Conservation (phyloP, 1,140 invertebrate species). For the Meloidogyne exigua region DNA sequence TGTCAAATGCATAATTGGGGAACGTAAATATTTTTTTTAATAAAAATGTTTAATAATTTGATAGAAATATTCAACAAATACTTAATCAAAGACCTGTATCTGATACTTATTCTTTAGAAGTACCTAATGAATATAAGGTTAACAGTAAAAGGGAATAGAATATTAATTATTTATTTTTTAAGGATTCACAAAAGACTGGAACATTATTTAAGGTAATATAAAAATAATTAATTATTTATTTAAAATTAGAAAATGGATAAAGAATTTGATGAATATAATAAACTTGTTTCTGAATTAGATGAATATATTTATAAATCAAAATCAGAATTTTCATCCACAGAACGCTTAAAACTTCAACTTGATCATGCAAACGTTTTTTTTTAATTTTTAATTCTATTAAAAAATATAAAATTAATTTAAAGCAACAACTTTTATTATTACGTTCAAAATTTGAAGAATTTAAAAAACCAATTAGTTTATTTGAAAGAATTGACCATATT, state of each 20-base stretch:
- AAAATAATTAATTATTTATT: background rate
- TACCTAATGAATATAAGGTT: slow-evolving; percentile 61
- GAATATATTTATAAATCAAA: slow-evolving; percentile 48
- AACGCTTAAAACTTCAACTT: slow-evolving; percentile 52
- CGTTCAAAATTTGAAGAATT: slow-evolving; percentile 53
- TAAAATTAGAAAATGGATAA: slow-evolving; percentile 50
- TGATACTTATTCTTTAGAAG: slow-evolving; percentile 57
- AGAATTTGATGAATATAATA: slow-evolving; percentile 54
- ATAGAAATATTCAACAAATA: slow-evolving; percentile 50
- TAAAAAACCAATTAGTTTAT: slow-evolving; percentile 55
- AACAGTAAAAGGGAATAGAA: background rate
- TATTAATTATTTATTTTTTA: background rate
- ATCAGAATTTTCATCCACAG: slow-evolving; percentile 47
- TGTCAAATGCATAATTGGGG: slow-evolving; percentile 57
- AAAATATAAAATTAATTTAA: slow-evolving; percentile 19
- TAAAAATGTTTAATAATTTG: background rate
- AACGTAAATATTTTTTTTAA: slow-evolving; percentile 3
- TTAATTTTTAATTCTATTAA: background rate
- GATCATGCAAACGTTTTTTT: slow-evolving; percentile 47
- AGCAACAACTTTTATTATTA: slow-evolving; percentile 52
- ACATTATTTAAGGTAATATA: slow-evolving; percentile 18
- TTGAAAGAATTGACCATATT: slow-evolving; percentile 50
- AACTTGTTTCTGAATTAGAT: slow-evolving; percentile 45
- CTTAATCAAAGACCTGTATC: slow-evolving; percentile 41
- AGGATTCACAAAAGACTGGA: slow-evolving; percentile 14